Base-by-base conservation (phyloP, 1,140 invertebrate genomes). In the Capitella teleta region DNA sequence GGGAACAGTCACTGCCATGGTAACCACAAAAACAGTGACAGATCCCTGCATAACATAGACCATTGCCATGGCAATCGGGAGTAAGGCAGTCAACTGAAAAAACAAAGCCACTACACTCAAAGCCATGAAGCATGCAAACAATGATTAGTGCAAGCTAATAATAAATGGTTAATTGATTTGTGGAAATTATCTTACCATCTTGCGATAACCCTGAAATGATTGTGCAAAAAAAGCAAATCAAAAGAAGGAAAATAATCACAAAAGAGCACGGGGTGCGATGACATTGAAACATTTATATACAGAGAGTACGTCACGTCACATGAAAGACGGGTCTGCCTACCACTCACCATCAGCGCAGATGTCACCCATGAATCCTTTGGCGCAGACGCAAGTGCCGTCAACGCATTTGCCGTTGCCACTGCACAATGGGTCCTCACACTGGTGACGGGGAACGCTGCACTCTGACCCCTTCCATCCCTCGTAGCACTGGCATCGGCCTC, bases 21-120 rank as follows among this genome's bases (percentile, higher is more conserved):
- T 87, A 98, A 1, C 94, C 94, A 62, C 92, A 90, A 68, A 95
- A 95, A 70, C 95, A 99, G 28, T 92, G 81, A 72, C 95, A 99
- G n/a, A 81, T 78, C 2, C 95, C 95, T 55, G 89, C 85, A 8
- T 89, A 83, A 70, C 94, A 98, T 58, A 92, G 89, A 14, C 95
- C 95, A 64, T 98, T 90, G 10, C 84, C 84, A 0, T 86, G 90
- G 67, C 95, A 99, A 36, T 84, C 90, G 1, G 93, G 88, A 73
- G 60, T 47, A 32, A 66, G 51, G 55, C 68, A 70, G 57, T 64
- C 64, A 38, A 68, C 68, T 70, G 60, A 28, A 32, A 49, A 18
- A 51, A 25, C 23, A 28, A 19, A 45, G n/a, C n/a, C n/a, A n/a
- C n/a, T n/a, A n/a, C n/a, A n/a, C n/a, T n/a, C n/a, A n/a, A n/a